Percentiles rank a stretch among this genome's conserved stretches.
phyloP scores from a whole-genome alignment of 2,797 vertebrate genomes.

The Pangasius sanitwongsei region DNA sequence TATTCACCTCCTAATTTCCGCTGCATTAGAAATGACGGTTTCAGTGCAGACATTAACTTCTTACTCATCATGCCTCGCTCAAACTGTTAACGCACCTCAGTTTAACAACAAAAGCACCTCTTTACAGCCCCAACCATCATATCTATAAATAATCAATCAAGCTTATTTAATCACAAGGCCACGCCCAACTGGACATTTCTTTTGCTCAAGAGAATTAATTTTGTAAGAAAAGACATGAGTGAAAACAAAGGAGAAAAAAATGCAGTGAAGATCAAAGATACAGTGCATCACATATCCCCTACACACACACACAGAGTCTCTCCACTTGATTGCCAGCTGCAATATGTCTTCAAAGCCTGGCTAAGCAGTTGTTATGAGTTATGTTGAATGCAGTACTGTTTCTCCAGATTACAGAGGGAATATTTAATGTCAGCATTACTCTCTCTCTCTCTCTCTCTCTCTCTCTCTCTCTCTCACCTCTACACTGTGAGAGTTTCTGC shows the following conservation, averaged over 20 bases:
- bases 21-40: slow-evolving; percentile 76
- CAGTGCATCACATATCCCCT: neutral
- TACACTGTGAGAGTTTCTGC: neutral
- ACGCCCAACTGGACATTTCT: neutral
- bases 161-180: neutral
- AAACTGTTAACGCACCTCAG: neutral
- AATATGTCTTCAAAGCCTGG: slow-evolving; percentile 57
- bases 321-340: slow-evolving; percentile 53
- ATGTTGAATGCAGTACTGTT: slow-evolving; percentile 65
- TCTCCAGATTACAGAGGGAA: slow-evolving; percentile 19
- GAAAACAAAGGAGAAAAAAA: neutral
- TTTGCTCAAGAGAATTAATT: neutral
- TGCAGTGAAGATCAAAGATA: neutral
- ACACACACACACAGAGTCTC: slow-evolving; percentile 1
- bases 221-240: neutral
- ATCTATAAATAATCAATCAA: neutral
- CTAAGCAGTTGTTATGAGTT: slow-evolving; percentile 63
- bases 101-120: neutral
- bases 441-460: neutral
- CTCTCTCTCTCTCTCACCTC: neutral
- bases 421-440: slow-evolving; percentile 4
- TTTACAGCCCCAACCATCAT: neutral
- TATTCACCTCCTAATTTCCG: slow-evolving; percentile 96
- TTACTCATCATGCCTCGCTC: neutral
- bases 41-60: neutral